Percentiles rank a stretch among this genome's conserved stretches.
phyloP scores from a whole-genome alignment of 2,888 invertebrate species.

The Pherbina coryleti region DNA sequence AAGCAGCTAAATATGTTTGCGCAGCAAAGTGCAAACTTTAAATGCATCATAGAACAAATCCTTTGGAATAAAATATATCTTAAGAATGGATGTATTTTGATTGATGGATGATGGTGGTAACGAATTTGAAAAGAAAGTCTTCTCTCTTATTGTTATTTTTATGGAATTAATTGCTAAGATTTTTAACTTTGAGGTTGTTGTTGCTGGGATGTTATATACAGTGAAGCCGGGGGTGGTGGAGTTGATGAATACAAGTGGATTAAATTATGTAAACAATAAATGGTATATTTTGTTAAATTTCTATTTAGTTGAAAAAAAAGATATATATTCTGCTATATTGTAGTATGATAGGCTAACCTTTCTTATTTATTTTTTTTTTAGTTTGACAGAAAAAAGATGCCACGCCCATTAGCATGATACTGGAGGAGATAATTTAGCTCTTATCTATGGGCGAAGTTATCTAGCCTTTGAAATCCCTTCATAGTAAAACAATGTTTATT shows the following conservation, averaged over 20 bases:
- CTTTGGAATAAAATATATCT: neutral
- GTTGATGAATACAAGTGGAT: neutral
- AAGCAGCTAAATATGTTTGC: neutral
- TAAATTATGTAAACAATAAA: neutral
- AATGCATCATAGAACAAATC: neutral
- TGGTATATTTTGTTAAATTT: neutral
- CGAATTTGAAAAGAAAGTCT: slow-evolving; percentile 66
- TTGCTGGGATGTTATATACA: slow-evolving; percentile 22
- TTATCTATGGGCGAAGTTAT: too few relatives aligned
- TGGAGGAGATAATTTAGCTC: too few relatives aligned
- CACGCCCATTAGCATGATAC: too few relatives aligned
- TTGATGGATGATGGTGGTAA: slow-evolving; percentile 24
- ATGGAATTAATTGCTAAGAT: neutral
- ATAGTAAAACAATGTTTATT: too few relatives aligned
- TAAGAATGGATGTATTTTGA: neutral
- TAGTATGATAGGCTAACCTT: neutral
- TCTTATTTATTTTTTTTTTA: neutral
- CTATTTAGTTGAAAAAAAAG: neutral
- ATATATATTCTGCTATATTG: neutral
- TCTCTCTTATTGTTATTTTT: slow-evolving; percentile 40
- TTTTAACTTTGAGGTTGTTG: neutral
- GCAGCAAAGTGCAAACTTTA: neutral
- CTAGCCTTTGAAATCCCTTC: too few relatives aligned
- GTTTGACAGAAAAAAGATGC: too few relatives aligned
- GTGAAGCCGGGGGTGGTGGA: neutral